Evolutionary conservation across 2,888 invertebrate genomes (phyloP).

Genomic region (Parelbella ahira): DNA sequence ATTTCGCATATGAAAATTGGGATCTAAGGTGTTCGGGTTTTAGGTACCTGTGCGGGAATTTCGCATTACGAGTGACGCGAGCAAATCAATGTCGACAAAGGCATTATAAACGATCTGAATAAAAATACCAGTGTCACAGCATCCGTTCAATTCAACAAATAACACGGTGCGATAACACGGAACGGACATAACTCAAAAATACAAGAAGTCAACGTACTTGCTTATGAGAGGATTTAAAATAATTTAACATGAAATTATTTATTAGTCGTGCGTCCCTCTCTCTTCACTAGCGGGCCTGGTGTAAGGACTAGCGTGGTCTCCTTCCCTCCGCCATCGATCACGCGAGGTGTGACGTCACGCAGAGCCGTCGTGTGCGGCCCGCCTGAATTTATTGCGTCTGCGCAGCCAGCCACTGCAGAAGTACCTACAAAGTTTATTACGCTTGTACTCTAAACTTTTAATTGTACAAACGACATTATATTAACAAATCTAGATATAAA

Average conservation of each 20-base stretch:
- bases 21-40: too few species aligned
- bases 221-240: conserved; percentile 72
- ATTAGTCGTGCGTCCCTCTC: conserved; percentile 56
- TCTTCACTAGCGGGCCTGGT: conserved; percentile 38
- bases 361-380: conserved; percentile 79
- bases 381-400: conserved; percentile 75
- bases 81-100: background rate
- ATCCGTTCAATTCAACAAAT: conserved; percentile 49
- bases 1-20: too few species aligned
- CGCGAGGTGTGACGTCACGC: conserved; percentile 78
- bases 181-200: conserved; percentile 63
- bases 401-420: conserved; percentile 61
- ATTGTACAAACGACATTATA: conserved; percentile 18
- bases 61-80: too few species aligned
- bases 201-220: conserved; percentile 76
- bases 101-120: conserved; percentile 25
- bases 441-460: conserved; percentile 17
- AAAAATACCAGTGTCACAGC: conserved; percentile 31
- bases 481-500: too few species aligned
- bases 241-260: conserved; percentile 72
- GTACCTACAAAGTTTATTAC: conserved; percentile 35
- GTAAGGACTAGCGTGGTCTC: conserved; percentile 48
- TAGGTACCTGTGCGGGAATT: too few species aligned
- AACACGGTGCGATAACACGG: conserved; percentile 49
- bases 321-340: conserved; percentile 72